A percentile compares a stretch with the other conserved stretches of the same genome.
phyloP scores from a whole-genome alignment of 2,113 vertebrate genomes.

The Peromyscus leucopus region DNA sequence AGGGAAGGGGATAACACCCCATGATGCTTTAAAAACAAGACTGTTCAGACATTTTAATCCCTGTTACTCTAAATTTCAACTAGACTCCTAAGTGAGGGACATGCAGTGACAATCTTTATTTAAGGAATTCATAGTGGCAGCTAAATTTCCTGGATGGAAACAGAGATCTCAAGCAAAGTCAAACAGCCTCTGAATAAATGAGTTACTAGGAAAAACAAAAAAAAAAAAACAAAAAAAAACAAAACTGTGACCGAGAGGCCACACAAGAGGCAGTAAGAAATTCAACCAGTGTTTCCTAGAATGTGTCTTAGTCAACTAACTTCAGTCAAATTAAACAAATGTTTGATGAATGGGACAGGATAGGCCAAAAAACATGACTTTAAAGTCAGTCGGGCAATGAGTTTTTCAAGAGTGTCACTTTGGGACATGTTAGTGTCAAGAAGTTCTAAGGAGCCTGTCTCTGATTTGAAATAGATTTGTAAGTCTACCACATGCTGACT shows the following conservation, averaged over 20 bases:
- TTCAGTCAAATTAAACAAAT: conserved; percentile 56
- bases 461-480: background rate
- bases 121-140: conserved; percentile 37
- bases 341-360: background rate
- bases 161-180: conserved; percentile 46
- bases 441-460: conserved; percentile 28
- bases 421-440: background rate
- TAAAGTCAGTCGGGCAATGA: background rate
- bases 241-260: conserved; percentile 46
- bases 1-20: background rate
- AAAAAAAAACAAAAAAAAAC: background rate
- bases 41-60: conserved; percentile 1
- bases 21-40: background rate
- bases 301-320: background rate
- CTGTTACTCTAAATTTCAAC: conserved; percentile 11
- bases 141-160: conserved; percentile 55
- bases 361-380: background rate
- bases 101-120: conserved; percentile 4
- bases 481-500: background rate
- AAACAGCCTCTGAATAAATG: conserved; percentile 25
- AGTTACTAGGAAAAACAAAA: conserved; percentile 34
- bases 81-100: conserved; percentile 1
- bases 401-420: background rate
- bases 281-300: conserved; percentile 10
- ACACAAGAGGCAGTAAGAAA: conserved; percentile 58